These are phyloP conservation scores for Stichodactyla mertensii DNA, from an alignment of 64 coral and sea anemone genomes.

Conservation along the genomic window DNA sequence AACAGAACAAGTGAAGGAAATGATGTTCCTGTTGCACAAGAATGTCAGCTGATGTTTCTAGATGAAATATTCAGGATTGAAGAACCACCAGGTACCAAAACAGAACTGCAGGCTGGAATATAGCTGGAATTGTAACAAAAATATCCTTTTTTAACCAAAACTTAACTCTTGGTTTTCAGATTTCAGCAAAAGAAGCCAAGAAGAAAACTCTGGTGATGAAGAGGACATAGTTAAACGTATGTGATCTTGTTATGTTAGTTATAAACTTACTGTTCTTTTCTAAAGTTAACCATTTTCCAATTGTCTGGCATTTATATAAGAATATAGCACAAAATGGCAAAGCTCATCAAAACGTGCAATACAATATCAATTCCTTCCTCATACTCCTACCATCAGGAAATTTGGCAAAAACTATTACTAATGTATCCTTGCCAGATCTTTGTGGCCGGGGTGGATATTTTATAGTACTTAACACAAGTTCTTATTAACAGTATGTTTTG, in stretches of 20 bases:
- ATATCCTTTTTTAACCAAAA: not conserved
- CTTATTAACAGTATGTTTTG: not conserved
- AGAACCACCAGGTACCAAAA: slow-evolving; percentile 54
- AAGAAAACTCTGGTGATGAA: not conserved
- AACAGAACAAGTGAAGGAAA: slow-evolving; percentile 12
- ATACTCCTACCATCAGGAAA: too few species aligned
- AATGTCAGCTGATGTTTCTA: slow-evolving; percentile 74
- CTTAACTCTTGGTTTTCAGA: not conserved
- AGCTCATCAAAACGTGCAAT: too few species aligned
- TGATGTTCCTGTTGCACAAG: slow-evolving; percentile 47
- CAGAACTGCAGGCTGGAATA: too few species aligned
- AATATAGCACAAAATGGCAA: too few species aligned
- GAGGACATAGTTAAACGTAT: not conserved
- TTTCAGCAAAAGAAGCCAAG: slow-evolving; percentile 16
- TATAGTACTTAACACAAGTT: not conserved
- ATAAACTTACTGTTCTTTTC: not conserved
- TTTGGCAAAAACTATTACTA: too few species aligned
- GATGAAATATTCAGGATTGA: slow-evolving; percentile 99
- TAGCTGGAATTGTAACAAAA: too few species aligned
- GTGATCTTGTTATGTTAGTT: not conserved
- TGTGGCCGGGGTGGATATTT: not conserved
- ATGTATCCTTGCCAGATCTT: too few species aligned
- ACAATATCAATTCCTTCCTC: too few species aligned
- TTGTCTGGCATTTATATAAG: too few species aligned
- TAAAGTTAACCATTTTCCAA: not conserved